Evolutionary conservation across 2,888 invertebrate genomes (phyloP), one percentile per base, ranked within the genome.

Genomic region (Artemia sp.): DNA sequence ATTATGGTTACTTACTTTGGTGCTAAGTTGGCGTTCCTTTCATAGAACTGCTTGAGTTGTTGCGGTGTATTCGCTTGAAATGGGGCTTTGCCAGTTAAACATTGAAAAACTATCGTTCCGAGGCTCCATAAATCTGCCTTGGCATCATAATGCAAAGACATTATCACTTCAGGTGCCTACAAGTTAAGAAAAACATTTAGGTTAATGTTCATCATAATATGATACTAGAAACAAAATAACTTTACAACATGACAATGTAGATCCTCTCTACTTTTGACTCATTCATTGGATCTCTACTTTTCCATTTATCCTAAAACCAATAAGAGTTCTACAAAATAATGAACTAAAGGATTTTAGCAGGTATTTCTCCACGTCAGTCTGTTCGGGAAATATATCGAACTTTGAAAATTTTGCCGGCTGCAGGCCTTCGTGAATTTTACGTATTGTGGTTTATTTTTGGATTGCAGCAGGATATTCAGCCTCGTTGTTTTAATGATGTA

Each of bases 71-170:
- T 90, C 67, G 98, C 98, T 81, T 92, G 89, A 81, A 99, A 99
- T 51, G 98, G 98, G 58, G 98, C 98, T 80, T 94, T 94, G 72
- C 97, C 96, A 51, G 95, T 96, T 73, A 99, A 84, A 81, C 98
- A 98, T 80, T 96, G 95, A 81, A 92, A 96, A 72, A 98, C 91
- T 75, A 99, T 99, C 19, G 97, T 98, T 70, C 98, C 98, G 75
- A 98, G 83, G 74, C 96, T 96, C 97, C 98, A 98, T 71, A 98
- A 84, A 81, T 98, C 98, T 11, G 98, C 98, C 82, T 98, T 98
- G 70, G 95, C 96, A 80, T 95, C 95, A 78, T 98, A 98, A 77
- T 96, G 92, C 73, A 93, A 81, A 3, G 96, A 96, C 96, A 98
- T 97, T 76, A 98, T 98, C 70, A 98, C 96, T 83, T 97, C 96